Evolutionary conservation across 35 echinoderm and acorn worm species (phyloP), one percentile per base, ranked within the genome.

Genomic region (Heliocidaris erythrogramma): DNA sequence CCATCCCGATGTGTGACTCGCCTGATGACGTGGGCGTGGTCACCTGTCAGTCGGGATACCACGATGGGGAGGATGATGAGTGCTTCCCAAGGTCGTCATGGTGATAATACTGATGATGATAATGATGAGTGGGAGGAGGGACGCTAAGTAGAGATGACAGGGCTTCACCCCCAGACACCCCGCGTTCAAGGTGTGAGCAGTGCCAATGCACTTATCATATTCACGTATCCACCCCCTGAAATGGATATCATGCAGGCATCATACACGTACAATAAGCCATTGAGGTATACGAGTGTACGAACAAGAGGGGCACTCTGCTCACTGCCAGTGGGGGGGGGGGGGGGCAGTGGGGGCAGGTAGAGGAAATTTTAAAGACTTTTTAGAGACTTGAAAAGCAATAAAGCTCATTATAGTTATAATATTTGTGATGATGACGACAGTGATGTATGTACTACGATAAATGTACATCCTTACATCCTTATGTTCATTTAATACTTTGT

Each of bases 161-260:
- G 65, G 65, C 27, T 78, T 78, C 21, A 78, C 18, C 65, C 65
- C 65, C 65, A n/a, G 18, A n/a, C 65, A 27, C 65, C 27, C 27
- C 7, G 27, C 65, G 65, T 78, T 78, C 65, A 78, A 78, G 65
- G 65, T 78, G 65, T 18, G 18, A 78, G 65, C 65, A 78, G 65
- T 78, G 65, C 65, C 65, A 78, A 78, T 78, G 65, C 27, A 78
- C 65, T 78, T 78, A 78, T 78, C 65, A n/a, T 78, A 78, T 78
- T 78, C 65, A 78, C 65, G 65, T 78, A 78, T 78, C 65, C 65
- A 78, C 65, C 21, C 65, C 21, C 65, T 78, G 27, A 0, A 78
- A 78, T 78, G 27, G 18, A 24, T 27, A 56, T 56, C 52, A 56
- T 56, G 35, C 35, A 42, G 35, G 1, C 3, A 42, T 42, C 35